A percentile compares a stretch with the other conserved stretches of the same genome.
These are phyloP conservation scores for Camponotus floridanus DNA, from an alignment of 1,140 invertebrate genomes.

Conservation along the genomic window DNA sequence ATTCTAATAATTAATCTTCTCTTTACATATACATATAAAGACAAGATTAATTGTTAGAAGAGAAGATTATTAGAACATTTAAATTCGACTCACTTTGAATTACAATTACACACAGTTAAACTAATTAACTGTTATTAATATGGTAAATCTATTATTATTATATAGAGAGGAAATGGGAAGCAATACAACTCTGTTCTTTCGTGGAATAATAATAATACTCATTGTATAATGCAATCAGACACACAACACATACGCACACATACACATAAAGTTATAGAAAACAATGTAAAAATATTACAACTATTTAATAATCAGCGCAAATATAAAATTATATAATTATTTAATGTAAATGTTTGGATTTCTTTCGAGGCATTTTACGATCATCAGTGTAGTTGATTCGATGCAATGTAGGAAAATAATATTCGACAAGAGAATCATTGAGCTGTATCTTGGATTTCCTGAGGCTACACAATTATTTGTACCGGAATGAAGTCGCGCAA, in stretches of 20 bases:
- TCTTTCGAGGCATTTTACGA: neutral
- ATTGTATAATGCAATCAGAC: neutral
- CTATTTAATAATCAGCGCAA: neutral
- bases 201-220: neutral
- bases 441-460: neutral
- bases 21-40: neutral
- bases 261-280: neutral
- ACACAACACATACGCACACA: too few species aligned
- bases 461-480: neutral
- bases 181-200: neutral
- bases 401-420: neutral
- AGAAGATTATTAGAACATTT: conserved; percentile 13
- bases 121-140: conserved; percentile 23
- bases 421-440: neutral
- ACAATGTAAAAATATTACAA: neutral
- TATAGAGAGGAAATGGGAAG: too few species aligned
- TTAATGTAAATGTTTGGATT: neutral
- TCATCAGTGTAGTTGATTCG: neutral
- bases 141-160: neutral
- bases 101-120: conserved; percentile 6
- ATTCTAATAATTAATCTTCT: too few species aligned
- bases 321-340: neutral
- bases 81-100: conserved; percentile 32
- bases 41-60: conserved; percentile 4
- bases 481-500: neutral